Evolutionary conservation across 1,140 invertebrate genomes (phyloP), one percentile per base, ranked within the genome.

Genomic region (Eriocheir sinensis): DNA sequence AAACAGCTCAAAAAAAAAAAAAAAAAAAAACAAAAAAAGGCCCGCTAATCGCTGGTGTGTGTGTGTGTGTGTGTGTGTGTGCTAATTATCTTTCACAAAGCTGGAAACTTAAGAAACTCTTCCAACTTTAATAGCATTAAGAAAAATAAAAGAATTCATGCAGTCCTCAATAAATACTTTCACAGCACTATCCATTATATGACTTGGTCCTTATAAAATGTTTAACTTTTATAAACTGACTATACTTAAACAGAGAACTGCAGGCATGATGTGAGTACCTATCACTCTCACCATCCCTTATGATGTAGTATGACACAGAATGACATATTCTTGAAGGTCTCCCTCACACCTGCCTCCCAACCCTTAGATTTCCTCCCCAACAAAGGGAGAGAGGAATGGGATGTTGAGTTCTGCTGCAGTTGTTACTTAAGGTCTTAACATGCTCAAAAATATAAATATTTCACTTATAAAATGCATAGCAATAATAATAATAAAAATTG

Each of bases 131-230:
- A 36, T 72, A 27, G 89, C 36, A 3, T 72, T 27, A 27, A 30
- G 12, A 89, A 21, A 40, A 21, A 86, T 3, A 90, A 38, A 32
- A 53, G 32, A 85, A 85, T 38, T n/a, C 44, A 89, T 34, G 17
- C 41, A 48, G 21, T 48, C 32, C 91, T 83, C 91, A 92, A 85
- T 92, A 83, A 44, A 85, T 92, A 83, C 91, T 83, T 83, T 92
- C 81, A 85, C 91, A 85, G 36, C 91, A 92, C 15, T 48, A 48
- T 83, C 85, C 48, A 34, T 6, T 27, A 30, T n/a, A 85, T 92
- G 41, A n/a, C 80, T 92, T 41, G 91, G 91, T 92, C 80, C 91
- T 92, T 72, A 27, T 2, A 72, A 72, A n/a, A 72, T 6, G 44
- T 48, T 48, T 72, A 53, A 2, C 21, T 72, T 72, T n/a, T n/a